phyloP scores from a whole-genome alignment of 2,113 vertebrate species.

The Casuarius casuarius region DNA sequence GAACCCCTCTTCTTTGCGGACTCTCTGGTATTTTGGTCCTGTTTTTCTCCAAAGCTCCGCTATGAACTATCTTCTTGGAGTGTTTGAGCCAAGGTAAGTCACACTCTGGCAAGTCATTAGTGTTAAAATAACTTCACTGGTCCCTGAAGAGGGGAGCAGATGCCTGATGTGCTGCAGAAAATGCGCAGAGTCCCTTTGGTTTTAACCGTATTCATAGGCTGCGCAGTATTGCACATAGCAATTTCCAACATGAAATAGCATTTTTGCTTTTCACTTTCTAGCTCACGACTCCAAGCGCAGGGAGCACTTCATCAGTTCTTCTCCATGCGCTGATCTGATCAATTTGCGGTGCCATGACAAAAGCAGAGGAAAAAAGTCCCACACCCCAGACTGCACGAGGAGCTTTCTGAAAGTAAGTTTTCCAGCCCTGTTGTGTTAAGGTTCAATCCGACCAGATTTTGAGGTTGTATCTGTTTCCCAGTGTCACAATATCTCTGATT shows the following conservation, averaged over 20 bases:
- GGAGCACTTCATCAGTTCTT: neutral
- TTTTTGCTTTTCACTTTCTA: constrained; percentile 33
- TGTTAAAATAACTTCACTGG: too few relatives aligned
- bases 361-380: neutral
- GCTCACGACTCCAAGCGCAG: neutral
- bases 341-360: neutral
- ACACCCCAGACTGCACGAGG: neutral
- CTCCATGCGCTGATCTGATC: neutral
- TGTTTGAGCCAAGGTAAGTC: neutral
- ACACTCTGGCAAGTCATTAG: neutral
- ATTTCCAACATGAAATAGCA: neutral
- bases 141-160: too few relatives aligned
- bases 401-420: neutral
- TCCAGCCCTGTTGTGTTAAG: neutral
- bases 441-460: neutral
- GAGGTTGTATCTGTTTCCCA: neutral
- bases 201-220: too few relatives aligned
- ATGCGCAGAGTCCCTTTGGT: too few relatives aligned
- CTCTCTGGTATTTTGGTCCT: neutral
- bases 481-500: neutral
- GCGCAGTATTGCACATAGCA: neutral
- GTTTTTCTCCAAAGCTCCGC: neutral
- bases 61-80: neutral
- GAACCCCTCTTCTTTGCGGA: neutral
- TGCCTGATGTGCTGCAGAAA: too few relatives aligned